Conservation (phyloP, 1,140 invertebrate genomes). For the Lasioglossum albipes region DNA sequence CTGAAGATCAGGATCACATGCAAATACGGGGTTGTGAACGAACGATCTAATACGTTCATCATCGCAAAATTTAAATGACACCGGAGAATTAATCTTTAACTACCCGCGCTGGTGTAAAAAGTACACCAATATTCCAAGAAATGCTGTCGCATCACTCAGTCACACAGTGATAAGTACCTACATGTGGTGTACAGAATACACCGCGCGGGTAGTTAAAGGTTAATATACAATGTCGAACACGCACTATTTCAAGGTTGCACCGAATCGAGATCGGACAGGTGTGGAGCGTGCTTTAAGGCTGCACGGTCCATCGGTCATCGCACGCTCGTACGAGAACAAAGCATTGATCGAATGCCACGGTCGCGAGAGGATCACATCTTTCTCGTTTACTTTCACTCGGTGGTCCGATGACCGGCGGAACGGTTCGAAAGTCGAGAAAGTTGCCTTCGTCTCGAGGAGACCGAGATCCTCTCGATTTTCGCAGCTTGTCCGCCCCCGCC, state of each 20-base stretch:
- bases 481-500: background rate
- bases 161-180: too few species aligned
- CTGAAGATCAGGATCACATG: background rate
- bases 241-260: background rate
- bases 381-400: conserved; percentile 66
- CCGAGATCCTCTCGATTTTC: conserved; percentile 26
- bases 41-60: too few species aligned
- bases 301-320: conserved; percentile 25
- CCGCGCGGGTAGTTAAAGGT: too few species aligned
- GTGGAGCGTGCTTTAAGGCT: background rate
- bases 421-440: conserved; percentile 69
- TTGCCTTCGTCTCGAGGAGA: conserved; percentile 32
- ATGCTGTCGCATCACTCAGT: too few species aligned
- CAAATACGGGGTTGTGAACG: background rate
- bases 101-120: too few species aligned
- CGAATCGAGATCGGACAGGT: background rate
- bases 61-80: too few species aligned
- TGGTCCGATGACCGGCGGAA: conserved; percentile 65
- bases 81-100: too few species aligned
- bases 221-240: too few species aligned
- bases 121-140: too few species aligned
- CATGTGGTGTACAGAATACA: too few species aligned
- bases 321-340: conserved; percentile 7
- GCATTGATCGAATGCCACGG: conserved; percentile 57
- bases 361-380: conserved; percentile 59